Conservation (phyloP, 37 sponge, comb jelly and placozoan genomes). For the Mnemiopsis leidyi region DNA sequence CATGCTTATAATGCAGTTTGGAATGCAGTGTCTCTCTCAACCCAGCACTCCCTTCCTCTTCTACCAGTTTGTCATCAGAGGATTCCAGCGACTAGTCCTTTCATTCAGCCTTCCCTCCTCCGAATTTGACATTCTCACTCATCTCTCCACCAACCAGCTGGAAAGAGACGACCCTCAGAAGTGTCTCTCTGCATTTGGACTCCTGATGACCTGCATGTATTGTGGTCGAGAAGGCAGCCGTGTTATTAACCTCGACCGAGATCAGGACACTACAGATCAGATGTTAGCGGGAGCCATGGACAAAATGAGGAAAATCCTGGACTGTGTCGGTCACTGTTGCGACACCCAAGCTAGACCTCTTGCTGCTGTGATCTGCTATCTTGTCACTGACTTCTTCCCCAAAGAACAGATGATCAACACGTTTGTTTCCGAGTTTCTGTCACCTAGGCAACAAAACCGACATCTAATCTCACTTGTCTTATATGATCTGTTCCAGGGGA, state of each 20-base stretch:
- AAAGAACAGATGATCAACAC: conserved; percentile 65
- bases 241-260: conserved; percentile 48
- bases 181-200: conserved; percentile 60
- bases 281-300: conserved; percentile 64
- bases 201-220: conserved; percentile 60
- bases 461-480: conserved; percentile 14
- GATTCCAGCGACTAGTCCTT: conserved; percentile 34
- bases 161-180: conserved; percentile 51
- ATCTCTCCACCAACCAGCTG: conserved; percentile 21
- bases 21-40: neutral
- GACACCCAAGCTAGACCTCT: conserved; percentile 47
- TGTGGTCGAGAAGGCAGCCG: conserved; percentile 58
- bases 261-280: conserved; percentile 56
- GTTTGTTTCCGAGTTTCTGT: conserved; percentile 60
- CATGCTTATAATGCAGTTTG: neutral
- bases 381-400: conserved; percentile 63
- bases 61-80: conserved; percentile 43
- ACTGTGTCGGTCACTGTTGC: conserved; percentile 60
- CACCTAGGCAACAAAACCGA: conserved; percentile 46
- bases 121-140: conserved; percentile 45
- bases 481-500: conserved; percentile 47
- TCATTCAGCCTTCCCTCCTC: conserved; percentile 8
- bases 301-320: conserved; percentile 58
- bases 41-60: conserved; percentile 2
- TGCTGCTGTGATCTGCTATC: conserved; percentile 51